These are phyloP conservation scores for Campylomormyrus numenius DNA, from an alignment of 2,113 vertebrate species.

Conservation along the genomic window DNA sequence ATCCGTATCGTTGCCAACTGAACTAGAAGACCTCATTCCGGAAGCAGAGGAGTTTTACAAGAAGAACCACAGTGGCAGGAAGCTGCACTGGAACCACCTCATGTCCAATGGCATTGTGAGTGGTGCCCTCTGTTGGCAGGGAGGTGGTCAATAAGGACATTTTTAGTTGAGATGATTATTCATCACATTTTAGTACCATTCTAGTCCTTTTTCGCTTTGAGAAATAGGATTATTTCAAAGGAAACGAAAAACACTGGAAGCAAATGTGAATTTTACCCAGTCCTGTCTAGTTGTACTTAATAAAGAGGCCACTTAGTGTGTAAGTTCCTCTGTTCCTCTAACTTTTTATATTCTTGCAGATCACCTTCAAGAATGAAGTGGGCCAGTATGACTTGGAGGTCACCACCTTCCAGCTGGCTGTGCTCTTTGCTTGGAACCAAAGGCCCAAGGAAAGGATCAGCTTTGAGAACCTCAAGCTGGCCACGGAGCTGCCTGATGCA, in stretches of 20 bases:
- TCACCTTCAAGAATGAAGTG: slow-evolving; percentile 98
- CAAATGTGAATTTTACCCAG: neutral
- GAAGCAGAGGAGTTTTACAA: slow-evolving; percentile 99
- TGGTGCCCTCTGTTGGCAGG: slow-evolving; percentile 20
- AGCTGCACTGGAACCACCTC: slow-evolving; percentile 98
- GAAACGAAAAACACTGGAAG: neutral
- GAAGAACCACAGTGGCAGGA: slow-evolving; percentile 98
- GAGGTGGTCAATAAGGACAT: neutral
- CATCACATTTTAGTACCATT: neutral
- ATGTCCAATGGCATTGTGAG: slow-evolving; percentile 99
- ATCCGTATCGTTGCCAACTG: slow-evolving; percentile 91
- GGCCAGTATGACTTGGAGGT: slow-evolving; percentile 98
- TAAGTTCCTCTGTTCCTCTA: neutral
- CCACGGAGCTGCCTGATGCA: slow-evolving; percentile 93
- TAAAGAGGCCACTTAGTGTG: neutral
- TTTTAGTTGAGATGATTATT: neutral
- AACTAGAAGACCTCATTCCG: slow-evolving; percentile 94
- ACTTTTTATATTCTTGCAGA: slow-evolving; percentile 54
- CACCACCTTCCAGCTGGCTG: slow-evolving; percentile 95
- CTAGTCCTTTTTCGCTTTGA: neutral
- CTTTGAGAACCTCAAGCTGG: slow-evolving; percentile 96
- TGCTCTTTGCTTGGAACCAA: slow-evolving; percentile 98
- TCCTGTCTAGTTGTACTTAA: neutral
- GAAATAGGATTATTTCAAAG: neutral
- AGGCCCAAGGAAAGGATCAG: slow-evolving; percentile 96